Evolutionary conservation across 2,113 vertebrate species (phyloP).

Genomic region (Thamnophis sirtalis): DNA sequence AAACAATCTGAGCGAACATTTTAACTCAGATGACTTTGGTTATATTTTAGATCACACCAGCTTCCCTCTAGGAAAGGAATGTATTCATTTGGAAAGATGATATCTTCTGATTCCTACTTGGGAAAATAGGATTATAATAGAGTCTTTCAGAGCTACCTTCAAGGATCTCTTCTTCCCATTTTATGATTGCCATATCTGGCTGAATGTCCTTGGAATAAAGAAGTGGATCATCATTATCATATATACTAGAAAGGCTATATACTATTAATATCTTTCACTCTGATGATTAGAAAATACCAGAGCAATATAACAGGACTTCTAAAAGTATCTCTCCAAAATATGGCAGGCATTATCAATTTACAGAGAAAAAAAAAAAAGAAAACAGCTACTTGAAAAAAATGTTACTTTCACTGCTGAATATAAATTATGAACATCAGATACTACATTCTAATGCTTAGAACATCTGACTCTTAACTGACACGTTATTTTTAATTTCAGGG

Average conservation of each 20-base stretch:
- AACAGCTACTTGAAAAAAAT: not conserved
- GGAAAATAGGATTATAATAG: not conserved
- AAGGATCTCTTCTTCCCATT: not conserved
- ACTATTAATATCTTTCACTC: not conserved
- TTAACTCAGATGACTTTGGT: not conserved
- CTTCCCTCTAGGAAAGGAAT: not conserved
- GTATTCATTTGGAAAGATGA: not conserved
- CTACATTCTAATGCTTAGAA: not conserved
- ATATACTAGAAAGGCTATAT: not conserved
- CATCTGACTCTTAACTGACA: not conserved
- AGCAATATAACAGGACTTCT: not conserved
- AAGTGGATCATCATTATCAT: not conserved
- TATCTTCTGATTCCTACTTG: not conserved
- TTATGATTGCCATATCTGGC: not conserved
- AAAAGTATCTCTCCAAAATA: not conserved
- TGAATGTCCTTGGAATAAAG: not conserved
- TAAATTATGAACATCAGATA: not conserved
- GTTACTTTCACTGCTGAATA: not conserved
- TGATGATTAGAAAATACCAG: not conserved
- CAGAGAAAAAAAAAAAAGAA: not conserved
- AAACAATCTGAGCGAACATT: not conserved
- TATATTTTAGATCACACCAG: not conserved
- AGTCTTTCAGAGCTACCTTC: not conserved
- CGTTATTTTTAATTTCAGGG: not conserved
- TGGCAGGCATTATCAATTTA: not conserved